Evolutionary conservation across 2,113 vertebrate species (phyloP), one percentile per base, ranked within the genome.

Genomic region (Phyllopteryx taeniolatus): DNA sequence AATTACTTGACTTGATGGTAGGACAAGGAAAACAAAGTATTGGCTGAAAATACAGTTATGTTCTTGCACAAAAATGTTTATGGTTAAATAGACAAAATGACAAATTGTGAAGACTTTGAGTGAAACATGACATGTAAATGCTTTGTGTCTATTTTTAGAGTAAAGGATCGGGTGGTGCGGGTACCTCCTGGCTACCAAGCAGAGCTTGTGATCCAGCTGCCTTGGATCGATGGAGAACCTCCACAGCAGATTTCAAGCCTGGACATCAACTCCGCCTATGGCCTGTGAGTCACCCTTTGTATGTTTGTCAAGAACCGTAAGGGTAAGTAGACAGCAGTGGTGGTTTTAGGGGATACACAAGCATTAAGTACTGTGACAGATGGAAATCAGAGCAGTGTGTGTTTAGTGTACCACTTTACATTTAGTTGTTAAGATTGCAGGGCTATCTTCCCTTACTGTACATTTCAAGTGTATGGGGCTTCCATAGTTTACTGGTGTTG

Each of bases 101-200:
- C 35, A 11, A 20, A 11, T 39, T 19, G 60, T 20, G 61, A 9
- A 14, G 3, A 12, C 19, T 33, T 19, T 11, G 39, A 10, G 15
- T n/a, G 62, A n/a, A 12, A 43, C 20, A 3, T 46, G 20, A 17
- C 7, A 68, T 19, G 35, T 64, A 39, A 64, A 4, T 42, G 3
- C 11, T 65, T 12, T 31, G 0, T 11, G 17, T 39, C 6, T 15
- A 6, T 14, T 67, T 67, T 79, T 64, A 93, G 97, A 10, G 96
- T 98, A 81, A 99, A 98, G 88, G 93, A 93, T 51, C 92, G 95
- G 22, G 90, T 92, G 46, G 91, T 95, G n/a, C 88, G 95, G 75
- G 96, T 98, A 90, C 94, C 96, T 60, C 95, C 96, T 20, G 98
- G 98, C 2, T 99, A 98, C 91, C 98, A 99, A 86, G 95, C 95